Percentiles rank a stretch among this genome's conserved stretches.
Evolutionary conservation across 2,888 invertebrate genomes (phyloP).

Genomic region (Pheosia gnoma): DNA sequence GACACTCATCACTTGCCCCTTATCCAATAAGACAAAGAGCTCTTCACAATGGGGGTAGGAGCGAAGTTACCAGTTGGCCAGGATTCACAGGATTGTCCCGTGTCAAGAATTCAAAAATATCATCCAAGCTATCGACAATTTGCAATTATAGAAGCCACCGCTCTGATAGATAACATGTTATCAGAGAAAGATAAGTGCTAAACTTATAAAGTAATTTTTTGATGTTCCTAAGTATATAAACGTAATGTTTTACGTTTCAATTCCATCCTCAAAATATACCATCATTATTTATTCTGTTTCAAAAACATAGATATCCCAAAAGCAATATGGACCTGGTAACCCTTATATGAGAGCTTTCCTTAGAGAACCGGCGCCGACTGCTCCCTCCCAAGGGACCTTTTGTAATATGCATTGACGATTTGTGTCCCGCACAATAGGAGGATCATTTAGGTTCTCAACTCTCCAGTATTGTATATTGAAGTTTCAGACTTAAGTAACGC

Average conservation of each 20-base stretch:
- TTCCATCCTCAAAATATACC: no score
- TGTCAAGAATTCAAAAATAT: neutral
- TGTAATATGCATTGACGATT: conserved; percentile 52
- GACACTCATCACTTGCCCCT: conserved; percentile 43
- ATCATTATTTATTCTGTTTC: no score
- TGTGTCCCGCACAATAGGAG: conserved; percentile 43
- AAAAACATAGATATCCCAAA: neutral
- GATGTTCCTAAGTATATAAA: no score
- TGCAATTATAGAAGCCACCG: neutral
- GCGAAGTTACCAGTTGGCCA: conserved; percentile 14
- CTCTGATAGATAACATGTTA: no score
- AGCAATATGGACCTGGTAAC: neutral
- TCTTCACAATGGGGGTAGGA: conserved; percentile 38
- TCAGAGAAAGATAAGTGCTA: no score
- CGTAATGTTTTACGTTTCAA: no score
- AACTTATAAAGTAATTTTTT: no score
- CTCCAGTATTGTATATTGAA: conserved; percentile 32
- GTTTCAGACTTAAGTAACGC: neutral
- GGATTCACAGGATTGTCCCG: conserved; percentile 6
- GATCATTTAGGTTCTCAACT: conserved; percentile 39
- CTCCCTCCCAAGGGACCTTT: conserved; percentile 42
- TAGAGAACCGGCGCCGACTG: conserved; percentile 36
- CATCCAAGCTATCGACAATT: neutral
- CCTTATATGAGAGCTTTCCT: conserved; percentile 33
- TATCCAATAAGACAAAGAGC: conserved; percentile 50